Evolutionary conservation across 2,797 vertebrate genomes (phyloP).

Genomic region (Lagodon rhomboides): DNA sequence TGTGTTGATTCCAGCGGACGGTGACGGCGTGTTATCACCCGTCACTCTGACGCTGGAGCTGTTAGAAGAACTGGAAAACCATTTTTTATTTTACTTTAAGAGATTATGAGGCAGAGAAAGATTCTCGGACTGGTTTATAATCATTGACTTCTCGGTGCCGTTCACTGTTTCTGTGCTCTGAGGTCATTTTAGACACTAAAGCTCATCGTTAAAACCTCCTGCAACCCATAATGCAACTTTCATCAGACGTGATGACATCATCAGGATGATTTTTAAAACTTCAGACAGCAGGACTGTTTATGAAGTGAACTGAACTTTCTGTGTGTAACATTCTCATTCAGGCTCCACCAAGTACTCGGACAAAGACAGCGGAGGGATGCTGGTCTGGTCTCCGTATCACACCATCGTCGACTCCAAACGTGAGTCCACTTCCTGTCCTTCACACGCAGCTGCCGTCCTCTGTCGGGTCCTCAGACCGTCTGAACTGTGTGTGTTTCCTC

Average conservation of each 20-base stretch:
- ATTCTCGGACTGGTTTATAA: no score
- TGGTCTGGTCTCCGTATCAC: slow-evolving; percentile 98
- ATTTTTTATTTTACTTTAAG: no score
- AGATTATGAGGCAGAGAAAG: no score
- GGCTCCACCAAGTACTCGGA: slow-evolving; percentile 94
- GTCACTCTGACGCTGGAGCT: no score
- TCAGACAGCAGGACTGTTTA: background rate
- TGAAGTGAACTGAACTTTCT: no score
- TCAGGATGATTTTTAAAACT: background rate
- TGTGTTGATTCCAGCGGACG: no score
- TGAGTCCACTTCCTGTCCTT: slow-evolving; percentile 81
- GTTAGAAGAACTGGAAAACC: no score
- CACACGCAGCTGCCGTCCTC: background rate
- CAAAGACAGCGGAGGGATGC: slow-evolving; percentile 96
- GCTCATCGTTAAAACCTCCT: no score
- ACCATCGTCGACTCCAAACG: slow-evolving; percentile 92
- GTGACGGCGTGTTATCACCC: no score
- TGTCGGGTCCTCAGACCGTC: background rate
- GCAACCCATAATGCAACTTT: background rate
- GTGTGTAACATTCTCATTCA: slow-evolving; percentile 51
- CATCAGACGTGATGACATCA: background rate
- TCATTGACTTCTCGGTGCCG: no score
- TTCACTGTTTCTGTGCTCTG: no score
- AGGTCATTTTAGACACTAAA: no score
- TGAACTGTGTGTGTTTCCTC: slow-evolving; percentile 32